Base-by-base conservation (phyloP, 2,113 vertebrate species). In the Stigmatopora argus region DNA sequence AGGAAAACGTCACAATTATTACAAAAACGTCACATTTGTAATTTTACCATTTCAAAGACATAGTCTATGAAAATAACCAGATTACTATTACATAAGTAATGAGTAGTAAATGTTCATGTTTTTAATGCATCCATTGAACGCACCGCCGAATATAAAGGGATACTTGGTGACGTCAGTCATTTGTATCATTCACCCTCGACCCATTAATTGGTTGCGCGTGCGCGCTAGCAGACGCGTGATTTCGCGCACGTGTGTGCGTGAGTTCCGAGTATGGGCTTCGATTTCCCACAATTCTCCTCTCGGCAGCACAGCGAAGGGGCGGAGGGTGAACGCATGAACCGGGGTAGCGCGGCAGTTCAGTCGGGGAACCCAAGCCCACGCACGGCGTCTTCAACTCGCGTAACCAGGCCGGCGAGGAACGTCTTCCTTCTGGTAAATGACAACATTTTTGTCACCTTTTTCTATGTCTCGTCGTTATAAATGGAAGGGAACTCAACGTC, bases 251-350 rank as follows among this genome's bases (percentile, higher is more conserved):
- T 21, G 47, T 38, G 17, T 56, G 44, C 11, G 55, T 23, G 31
- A n/a, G 46, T 18, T 7, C 38, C 18, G 26, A 31, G 26, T 2
- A 31, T 31, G 26, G 26, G 80, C 87, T 51, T 75, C 58, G 47
- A 75, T 80, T 83, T 87, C 86, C 88, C 86, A 88, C 74, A 85
- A 84, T 87, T 55, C 84, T 79, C 1, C 77, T 68, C 47, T 69
- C 17, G 65, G 77, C 77, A 56, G 49, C 44, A 69, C 61, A 75
- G 47, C 53, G 48, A 58, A 71, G 67, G 74, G 77, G 78, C 82
- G 80, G 82, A 83, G 83, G 85, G 85, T 81, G 83, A 75, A 34
- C 1, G 64, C 70, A 62, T 71, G 77, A 74, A 73, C 85, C 78
- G 83, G 85, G 73, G 77, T 79, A 82, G 65, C 72, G 72, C 34